Evolutionary conservation across 2,888 invertebrate species (phyloP).

Genomic region (Caenorhabditis becei): DNA sequence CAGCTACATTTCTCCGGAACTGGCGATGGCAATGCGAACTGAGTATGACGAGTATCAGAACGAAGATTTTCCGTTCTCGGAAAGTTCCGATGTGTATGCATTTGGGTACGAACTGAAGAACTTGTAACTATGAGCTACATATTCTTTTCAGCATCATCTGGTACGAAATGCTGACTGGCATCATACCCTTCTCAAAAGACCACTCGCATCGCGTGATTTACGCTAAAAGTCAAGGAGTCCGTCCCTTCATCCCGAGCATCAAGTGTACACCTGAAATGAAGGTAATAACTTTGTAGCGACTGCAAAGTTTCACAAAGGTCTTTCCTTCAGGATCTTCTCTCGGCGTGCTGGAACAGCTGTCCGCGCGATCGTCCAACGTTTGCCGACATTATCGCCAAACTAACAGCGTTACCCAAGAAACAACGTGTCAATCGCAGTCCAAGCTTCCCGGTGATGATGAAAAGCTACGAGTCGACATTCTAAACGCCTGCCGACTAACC

Average conservation of each 20-base stretch:
- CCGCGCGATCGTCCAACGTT: slow-evolving; percentile 93
- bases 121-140: not conserved
- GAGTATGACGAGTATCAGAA: slow-evolving; percentile 51
- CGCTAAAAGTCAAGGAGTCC: slow-evolving; percentile 97
- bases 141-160: slow-evolving; percentile 57
- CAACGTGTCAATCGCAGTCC: slow-evolving; percentile 93
- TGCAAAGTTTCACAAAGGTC: not conserved
- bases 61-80: slow-evolving; percentile 92
- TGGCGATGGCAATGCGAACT: slow-evolving; percentile 83
- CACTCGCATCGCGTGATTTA: slow-evolving; percentile 96
- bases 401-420: slow-evolving; percentile 95
- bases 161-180: slow-evolving; percentile 61
- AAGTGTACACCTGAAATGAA: slow-evolving; percentile 97
- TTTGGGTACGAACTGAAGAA: slow-evolving; percentile 88
- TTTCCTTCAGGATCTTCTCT: slow-evolving; percentile 92
- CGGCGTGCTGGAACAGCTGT: slow-evolving; percentile 94
- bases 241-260: slow-evolving; percentile 94
- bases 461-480: slow-evolving; percentile 64
- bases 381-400: slow-evolving; percentile 88
- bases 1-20: slow-evolving; percentile 97
- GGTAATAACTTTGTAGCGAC: slow-evolving; percentile 84
- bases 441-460: slow-evolving; percentile 88
- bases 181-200: slow-evolving; percentile 84
- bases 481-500: slow-evolving; percentile 10
- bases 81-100: slow-evolving; percentile 95